These are phyloP conservation scores for Mastigias papua DNA, from an alignment of 30 jellyfish, hydroid and myxozoan genomes.

Conservation along the genomic window DNA sequence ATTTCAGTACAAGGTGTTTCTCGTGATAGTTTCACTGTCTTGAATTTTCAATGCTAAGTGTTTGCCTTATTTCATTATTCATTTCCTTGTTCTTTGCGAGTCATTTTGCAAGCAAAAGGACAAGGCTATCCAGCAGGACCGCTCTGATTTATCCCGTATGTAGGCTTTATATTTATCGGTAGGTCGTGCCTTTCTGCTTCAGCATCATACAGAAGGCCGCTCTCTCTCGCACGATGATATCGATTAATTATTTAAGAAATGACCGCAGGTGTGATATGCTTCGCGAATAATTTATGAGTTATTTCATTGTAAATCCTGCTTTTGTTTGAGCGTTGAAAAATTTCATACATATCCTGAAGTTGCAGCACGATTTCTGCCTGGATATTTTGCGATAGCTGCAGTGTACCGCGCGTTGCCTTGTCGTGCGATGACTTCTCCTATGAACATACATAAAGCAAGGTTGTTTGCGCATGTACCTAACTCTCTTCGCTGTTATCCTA, in stretches of 20 bases:
- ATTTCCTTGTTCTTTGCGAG: conserved; percentile 5
- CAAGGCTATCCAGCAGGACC: conserved; percentile 30
- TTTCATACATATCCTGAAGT: conserved; percentile 16
- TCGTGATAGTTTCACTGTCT: not conserved
- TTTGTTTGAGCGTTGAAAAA: conserved; percentile 41
- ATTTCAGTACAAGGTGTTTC: not conserved
- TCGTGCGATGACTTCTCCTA: not conserved
- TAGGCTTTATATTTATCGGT: conserved; percentile 15
- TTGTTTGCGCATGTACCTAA: too few species aligned
- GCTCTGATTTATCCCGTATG: conserved; percentile 19
- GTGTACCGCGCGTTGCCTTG: not conserved
- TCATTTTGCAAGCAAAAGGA: conserved; percentile 15
- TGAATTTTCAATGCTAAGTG: not conserved
- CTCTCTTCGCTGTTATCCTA: too few species aligned
- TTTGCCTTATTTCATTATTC: not conserved
- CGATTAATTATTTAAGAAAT: conserved; percentile 70
- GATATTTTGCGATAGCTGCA: not conserved
- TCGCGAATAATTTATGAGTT: conserved; percentile 64
- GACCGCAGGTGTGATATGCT: conserved; percentile 69
- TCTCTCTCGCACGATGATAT: conserved; percentile 41
- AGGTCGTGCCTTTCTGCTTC: conserved; percentile 28
- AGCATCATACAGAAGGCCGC: conserved; percentile 42
- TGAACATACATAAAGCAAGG: too few species aligned
- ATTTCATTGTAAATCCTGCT: conserved; percentile 60
- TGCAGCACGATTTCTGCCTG: conserved; percentile 8